phyloP scores from a whole-genome alignment of 2,797 vertebrate species.

The Arremon aurantiirostris region DNA sequence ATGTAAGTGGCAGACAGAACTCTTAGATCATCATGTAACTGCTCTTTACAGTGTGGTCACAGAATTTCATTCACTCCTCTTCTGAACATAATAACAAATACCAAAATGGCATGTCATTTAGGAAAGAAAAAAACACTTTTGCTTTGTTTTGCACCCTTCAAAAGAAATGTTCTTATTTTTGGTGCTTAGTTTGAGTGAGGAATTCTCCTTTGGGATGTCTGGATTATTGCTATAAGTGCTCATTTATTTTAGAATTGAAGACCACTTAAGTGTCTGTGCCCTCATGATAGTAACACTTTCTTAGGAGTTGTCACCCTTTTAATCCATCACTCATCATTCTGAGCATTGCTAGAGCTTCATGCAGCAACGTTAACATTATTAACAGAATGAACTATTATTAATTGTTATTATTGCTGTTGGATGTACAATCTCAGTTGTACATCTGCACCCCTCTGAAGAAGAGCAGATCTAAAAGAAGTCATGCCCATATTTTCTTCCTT shows the following conservation, averaged over 20 bases:
- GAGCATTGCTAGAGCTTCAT: background rate
- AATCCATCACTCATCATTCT: background rate
- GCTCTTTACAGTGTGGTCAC: background rate
- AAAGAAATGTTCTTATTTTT: background rate
- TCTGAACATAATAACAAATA: background rate
- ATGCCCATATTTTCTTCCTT: background rate
- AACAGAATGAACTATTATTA: background rate
- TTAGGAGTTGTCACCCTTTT: background rate
- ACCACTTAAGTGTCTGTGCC: background rate
- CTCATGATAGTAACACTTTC: background rate
- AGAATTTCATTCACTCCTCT: background rate
- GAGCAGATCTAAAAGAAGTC: background rate
- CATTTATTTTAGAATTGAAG: background rate
- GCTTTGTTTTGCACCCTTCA: background rate
- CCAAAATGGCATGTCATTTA: background rate
- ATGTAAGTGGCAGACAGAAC: background rate
- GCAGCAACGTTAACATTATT: background rate
- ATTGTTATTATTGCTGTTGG: background rate
- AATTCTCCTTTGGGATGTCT: background rate
- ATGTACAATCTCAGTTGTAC: background rate
- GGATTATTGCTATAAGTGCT: background rate
- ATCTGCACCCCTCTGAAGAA: background rate
- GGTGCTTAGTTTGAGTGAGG: background rate
- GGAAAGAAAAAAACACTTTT: accelerated
- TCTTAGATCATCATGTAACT: background rate